Base-by-base conservation (phyloP, 2,888 invertebrate genomes). In the Empis stercorea region DNA sequence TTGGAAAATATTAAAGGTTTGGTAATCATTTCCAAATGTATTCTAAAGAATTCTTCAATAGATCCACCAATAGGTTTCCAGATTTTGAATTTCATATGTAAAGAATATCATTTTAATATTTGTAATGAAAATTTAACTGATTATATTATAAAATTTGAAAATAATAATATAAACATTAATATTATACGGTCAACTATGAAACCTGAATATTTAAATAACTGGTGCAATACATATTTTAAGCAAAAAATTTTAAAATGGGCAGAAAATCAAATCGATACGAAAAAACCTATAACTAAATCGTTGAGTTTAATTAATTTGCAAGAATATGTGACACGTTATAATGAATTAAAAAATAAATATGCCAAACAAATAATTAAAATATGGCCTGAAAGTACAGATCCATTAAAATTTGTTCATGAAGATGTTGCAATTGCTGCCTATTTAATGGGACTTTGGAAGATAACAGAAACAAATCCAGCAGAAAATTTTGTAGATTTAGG, bases 381-480 rank as follows among this genome's bases (percentile, higher is more conserved):
- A 52, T 97, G 96, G 96, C 80, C 87, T 6, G 93, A 94, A 70
- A 82, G 78, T 51, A 97, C 97, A 7, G 92, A 97, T 68, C 92
- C 97, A 14, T 70, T 80, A 43, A 99, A 97, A 68, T 95, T 86
- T 73, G 88, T 99, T 1, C 92, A 86, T 71, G 97, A 99, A 75
- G 97, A 99, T 67, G 76, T 99, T 52, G 93, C 92, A 4, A 96
- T 97, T 58, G 89, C 92, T 7, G 74, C 87, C 11, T 95, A 94
- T 65, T 70, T 95, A 39, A 71, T 92, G 45, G 69, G 85, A 2
- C 60, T 94, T 0, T 95, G 93, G 93, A 75, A 80, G 55, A 64
- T 71, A 41, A 76, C 78, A 54, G 64, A 71, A 42, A 76, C 78
- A 54, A 66, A 74, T 47, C 57, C 60, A 7, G 68, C 70, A 39